Percentiles rank a stretch among this genome's conserved stretches.
Evolutionary conservation across 1,140 invertebrate species (phyloP).

Genomic region (Coptotermes formosanus): DNA sequence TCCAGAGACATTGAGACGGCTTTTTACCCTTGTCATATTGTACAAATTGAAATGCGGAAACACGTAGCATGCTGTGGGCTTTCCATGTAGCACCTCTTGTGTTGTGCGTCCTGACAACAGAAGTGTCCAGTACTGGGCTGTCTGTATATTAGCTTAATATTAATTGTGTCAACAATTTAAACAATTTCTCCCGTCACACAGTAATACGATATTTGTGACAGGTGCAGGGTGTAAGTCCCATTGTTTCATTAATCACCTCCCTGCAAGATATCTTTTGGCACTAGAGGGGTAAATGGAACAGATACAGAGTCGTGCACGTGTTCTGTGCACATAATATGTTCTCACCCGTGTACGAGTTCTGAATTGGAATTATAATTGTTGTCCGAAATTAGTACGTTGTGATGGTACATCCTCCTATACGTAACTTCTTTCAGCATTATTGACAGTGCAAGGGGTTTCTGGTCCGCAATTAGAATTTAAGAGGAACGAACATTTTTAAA

Average conservation of each 20-base stretch:
- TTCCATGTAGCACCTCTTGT: background rate
- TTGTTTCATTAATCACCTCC: background rate
- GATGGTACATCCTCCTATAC: no score
- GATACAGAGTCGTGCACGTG: background rate
- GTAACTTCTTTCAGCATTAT: no score
- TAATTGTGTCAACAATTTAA: background rate
- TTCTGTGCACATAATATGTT: background rate
- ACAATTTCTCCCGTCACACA: background rate
- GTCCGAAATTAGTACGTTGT: no score
- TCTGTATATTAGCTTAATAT: background rate
- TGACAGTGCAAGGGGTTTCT: no score
- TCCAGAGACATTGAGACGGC: background rate
- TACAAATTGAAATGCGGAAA: background rate
- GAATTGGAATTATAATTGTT: no score
- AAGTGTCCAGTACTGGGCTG: background rate
- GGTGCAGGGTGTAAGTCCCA: background rate
- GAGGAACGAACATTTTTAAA: no score
- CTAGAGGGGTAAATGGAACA: background rate
- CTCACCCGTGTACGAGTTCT: background rate
- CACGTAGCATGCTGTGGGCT: background rate
- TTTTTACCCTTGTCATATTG: background rate
- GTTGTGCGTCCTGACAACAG: background rate
- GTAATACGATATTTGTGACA: background rate
- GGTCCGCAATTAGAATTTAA: no score
- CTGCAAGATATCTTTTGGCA: background rate